Base-by-base conservation (phyloP, 2,888 invertebrate genomes). In the Charanyca ferruginea region DNA sequence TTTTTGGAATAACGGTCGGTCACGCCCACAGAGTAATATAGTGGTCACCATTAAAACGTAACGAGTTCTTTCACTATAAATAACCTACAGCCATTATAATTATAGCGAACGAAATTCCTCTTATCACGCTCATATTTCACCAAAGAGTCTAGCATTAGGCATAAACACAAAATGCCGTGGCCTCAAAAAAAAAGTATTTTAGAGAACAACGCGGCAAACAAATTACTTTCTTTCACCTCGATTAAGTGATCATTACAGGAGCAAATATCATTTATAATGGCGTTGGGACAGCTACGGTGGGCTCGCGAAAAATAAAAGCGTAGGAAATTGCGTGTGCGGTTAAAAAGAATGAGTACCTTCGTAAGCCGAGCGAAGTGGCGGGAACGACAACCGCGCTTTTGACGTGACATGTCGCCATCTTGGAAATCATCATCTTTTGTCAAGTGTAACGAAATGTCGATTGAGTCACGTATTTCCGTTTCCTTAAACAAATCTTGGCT, bases 101-200 rank as follows among this genome's bases (percentile, higher is more conserved):
- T 94, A 94, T 89, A 86, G 88, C 89, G 88, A 90, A 93, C 91
- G 89, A 93, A 93, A 93, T 93, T 93, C 88, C 89, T 93, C 92
- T 93, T 94, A 94, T 93, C 94, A 90, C 90, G 91, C 87, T 88
- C 91, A 91, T 94, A 94, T 91, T 92, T 94, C 90, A 93, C 90
- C 86, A 84, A 85, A 85, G 86, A 90, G 88, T 90, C 90, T 91
- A 90, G 89, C 87, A 92, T 93, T 93, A 92, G 86, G 88, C 84
- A 87, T 86, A 89, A 90, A 89, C 85, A 89, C 81, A 86, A 87
- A 86, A 87, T 77, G 70, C 79, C 85, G 69, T 70, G 84, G 81
- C 85, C 82, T 81, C 79, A 80, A 84, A 80, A 82, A 85, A 85
- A 82, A 85, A 77, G 11, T 79, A 80, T 79, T 84, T 84, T 81